phyloP scores from a whole-genome alignment of 2,113 vertebrate species.

The Cyphomyrus discorhynchus region DNA sequence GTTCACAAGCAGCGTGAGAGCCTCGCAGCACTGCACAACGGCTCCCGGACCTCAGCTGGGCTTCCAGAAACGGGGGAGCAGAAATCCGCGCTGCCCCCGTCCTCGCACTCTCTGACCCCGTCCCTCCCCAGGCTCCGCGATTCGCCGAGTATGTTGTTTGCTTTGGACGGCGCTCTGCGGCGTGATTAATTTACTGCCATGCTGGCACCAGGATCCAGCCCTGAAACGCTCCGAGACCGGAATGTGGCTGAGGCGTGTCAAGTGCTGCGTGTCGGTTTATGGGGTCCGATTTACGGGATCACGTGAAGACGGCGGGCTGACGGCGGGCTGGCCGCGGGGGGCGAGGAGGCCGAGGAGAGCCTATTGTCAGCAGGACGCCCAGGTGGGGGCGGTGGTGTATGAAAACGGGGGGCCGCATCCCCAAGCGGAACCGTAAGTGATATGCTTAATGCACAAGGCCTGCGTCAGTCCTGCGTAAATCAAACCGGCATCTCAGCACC shows the following conservation, averaged over 20 bases:
- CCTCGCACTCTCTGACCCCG: neutral
- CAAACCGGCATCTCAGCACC: slow-evolving; percentile 39
- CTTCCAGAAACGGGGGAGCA: neutral
- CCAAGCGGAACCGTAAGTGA: slow-evolving; percentile 14
- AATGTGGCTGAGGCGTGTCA: neutral
- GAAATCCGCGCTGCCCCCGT: too few relatives aligned
- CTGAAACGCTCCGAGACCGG: neutral
- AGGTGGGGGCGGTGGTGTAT: neutral
- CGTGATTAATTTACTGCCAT: neutral
- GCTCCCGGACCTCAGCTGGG: neutral
- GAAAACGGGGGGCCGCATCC: neutral
- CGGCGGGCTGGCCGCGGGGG: neutral
- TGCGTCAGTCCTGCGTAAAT: slow-evolving; percentile 33
- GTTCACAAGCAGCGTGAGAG: neutral
- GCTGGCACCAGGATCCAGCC: neutral
- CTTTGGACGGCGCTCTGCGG: neutral
- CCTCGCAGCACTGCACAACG: neutral
- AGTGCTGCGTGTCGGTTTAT: neutral
- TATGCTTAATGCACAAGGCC: slow-evolving; percentile 25
- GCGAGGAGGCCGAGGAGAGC: neutral
- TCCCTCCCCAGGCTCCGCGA: neutral
- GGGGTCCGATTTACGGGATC: neutral
- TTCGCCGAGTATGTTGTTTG: neutral
- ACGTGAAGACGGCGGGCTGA: neutral
- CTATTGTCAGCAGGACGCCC: neutral